These are phyloP conservation scores for Lordiphosa mommai DNA, from an alignment of 1,140 invertebrate species.

Conservation along the genomic window DNA sequence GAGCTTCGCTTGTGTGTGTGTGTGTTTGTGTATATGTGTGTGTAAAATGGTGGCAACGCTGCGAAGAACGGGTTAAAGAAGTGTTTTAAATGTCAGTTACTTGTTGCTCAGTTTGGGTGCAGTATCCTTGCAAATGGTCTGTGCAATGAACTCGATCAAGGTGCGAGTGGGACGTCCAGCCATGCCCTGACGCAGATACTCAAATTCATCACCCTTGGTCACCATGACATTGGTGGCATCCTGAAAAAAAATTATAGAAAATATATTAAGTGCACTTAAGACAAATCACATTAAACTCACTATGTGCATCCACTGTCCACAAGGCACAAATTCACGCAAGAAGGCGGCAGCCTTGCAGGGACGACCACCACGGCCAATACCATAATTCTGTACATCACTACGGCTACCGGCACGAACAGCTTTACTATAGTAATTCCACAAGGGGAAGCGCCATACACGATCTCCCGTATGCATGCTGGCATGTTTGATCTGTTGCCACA, in stretches of 20 bases:
- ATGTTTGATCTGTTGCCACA: conserved; percentile 84
- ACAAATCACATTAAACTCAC: conserved; percentile 85
- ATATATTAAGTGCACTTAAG: conserved; percentile 79
- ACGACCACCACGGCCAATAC: conserved; percentile 85
- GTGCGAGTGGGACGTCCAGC: conserved; percentile 91
- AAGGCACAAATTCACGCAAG: conserved; percentile 90
- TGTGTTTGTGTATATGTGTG: background rate
- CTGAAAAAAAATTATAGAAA: conserved; percentile 10
- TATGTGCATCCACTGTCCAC: conserved; percentile 90
- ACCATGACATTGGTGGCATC: conserved; percentile 75
- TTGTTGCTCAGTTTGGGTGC: conserved; percentile 58
- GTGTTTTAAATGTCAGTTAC: conserved; percentile 10
- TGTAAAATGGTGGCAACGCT: conserved; percentile 8
- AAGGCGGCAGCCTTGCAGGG: conserved; percentile 94
- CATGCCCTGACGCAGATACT: conserved; percentile 82
- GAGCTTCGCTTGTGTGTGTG: background rate
- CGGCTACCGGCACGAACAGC: conserved; percentile 84
- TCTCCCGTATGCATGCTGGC: conserved; percentile 89
- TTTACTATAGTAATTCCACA: conserved; percentile 90
- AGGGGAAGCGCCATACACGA: conserved; percentile 93
- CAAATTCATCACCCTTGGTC: conserved; percentile 80
- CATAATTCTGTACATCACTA: conserved; percentile 91
- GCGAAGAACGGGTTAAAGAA: conserved; percentile 1
- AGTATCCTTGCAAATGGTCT: conserved; percentile 75
- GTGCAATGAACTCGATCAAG: conserved; percentile 86